Base-by-base conservation (phyloP, 2,797 vertebrate genomes). In the Taeniopygia guttata region DNA sequence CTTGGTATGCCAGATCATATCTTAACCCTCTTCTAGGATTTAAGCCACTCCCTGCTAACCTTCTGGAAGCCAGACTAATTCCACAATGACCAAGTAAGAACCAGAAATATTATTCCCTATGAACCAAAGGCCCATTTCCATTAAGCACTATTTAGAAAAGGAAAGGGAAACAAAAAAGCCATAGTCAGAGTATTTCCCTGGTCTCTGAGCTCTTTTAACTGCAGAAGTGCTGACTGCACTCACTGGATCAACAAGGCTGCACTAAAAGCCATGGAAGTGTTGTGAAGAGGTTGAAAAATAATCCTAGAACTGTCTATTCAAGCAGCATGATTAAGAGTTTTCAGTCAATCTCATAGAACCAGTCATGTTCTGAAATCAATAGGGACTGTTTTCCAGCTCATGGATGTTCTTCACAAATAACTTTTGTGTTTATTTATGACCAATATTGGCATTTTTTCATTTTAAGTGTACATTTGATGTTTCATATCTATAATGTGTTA, bases 381-480 rank as follows among this genome's bases (percentile, higher is more conserved):
- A 67, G 23, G 27, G 29, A 64, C 52, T 79, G 10, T 85, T 93
- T 76, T 95, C 62, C 26, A 69, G 9, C 27, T 66, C 40, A 55
- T 26, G 19, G 22, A 77, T 51, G 36, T 38, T 38, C 36, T 38
- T 38, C 36, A 38, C 36, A 38, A 38, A 38, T 38, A 38, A 38
- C 17, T 89, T 89, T 67, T 77, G 40, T 52, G 19, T 66, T 94
- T 91, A 72, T 66, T 91, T 92, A 84, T 51, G 22, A 86, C 14
- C 20, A 88, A 52, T 52, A 84, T 60, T 56, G 32, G 5, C 40
- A 29, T 87, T 87, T 92, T 85, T 74, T 93, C 21, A 55, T 90
- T 77, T 87, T 79, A 87, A 92, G 15, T 30, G 26, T 89, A 54
- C 32, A 26, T 70, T 88, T 90, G 45, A 15, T 92, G 48, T 84